A percentile compares a stretch with the other conserved stretches of the same genome.
phyloP scores from a whole-genome alignment of 64 coral and sea anemone species.

The Stylophora pistillata region DNA sequence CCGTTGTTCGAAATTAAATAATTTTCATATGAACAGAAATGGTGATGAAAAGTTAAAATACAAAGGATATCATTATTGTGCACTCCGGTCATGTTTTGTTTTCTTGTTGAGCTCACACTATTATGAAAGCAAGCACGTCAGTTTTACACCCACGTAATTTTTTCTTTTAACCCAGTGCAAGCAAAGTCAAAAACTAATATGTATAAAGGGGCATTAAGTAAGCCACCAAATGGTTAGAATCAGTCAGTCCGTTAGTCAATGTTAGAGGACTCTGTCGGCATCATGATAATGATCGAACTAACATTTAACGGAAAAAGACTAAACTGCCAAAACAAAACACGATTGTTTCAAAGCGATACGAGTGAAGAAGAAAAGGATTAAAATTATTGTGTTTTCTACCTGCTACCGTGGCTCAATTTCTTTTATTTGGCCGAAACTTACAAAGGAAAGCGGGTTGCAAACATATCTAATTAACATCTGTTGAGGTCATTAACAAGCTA shows the following conservation, averaged over 20 bases:
- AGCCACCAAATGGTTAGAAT: neutral
- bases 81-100: neutral
- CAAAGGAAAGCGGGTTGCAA: slow-evolving; percentile 20
- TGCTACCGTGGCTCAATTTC: slow-evolving; percentile 1
- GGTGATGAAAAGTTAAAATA: slow-evolving; percentile 2
- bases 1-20: slow-evolving; percentile 8
- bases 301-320: neutral
- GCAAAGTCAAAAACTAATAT: neutral
- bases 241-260: neutral
- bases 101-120: neutral
- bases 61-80: neutral
- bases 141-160: slow-evolving; percentile 14
- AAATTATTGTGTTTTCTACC: slow-evolving; percentile 19
- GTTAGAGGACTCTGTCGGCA: neutral
- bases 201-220: no score
- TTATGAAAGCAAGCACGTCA: neutral
- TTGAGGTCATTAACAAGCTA: neutral
- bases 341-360: slow-evolving; percentile 11
- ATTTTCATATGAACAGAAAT: slow-evolving; percentile 29
- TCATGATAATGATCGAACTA: neutral
- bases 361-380: slow-evolving; percentile 12
- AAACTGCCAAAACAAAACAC: neutral
- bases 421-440: slow-evolving; percentile 39
- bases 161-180: neutral
- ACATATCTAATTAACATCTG: slow-evolving; percentile 20